Evolutionary conservation across 2,113 vertebrate species (phyloP).

Genomic region (Dinomys branickii): DNA sequence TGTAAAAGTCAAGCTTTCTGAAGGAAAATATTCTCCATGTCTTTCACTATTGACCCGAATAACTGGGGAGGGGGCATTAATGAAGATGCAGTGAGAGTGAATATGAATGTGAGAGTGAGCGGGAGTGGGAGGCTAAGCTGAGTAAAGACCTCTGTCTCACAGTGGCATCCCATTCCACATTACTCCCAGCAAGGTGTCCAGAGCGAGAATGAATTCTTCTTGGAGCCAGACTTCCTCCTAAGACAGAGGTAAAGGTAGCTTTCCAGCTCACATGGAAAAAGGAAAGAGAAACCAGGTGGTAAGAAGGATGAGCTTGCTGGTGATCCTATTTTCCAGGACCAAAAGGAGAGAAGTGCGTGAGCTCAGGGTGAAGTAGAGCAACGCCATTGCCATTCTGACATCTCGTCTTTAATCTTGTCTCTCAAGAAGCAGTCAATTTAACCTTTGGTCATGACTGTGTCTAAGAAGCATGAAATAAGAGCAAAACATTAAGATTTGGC

Average conservation of each 20-base stretch:
- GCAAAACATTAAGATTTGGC: conserved; percentile 49
- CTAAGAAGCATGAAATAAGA: conserved; percentile 53
- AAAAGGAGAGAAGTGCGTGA: conserved; percentile 40
- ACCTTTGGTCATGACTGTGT: conserved; percentile 67
- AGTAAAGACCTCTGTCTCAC: not conserved
- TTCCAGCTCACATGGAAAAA: conserved; percentile 48
- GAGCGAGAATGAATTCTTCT: not conserved
- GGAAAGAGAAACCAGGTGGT: not conserved
- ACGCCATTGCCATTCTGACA: conserved; percentile 47
- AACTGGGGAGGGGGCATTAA: not conserved
- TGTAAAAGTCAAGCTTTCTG: not conserved
- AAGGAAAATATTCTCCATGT: not conserved
- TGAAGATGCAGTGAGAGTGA: not conserved
- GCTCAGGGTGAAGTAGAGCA: conserved; percentile 42
- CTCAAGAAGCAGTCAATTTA: conserved; percentile 74
- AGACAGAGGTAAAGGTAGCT: conserved; percentile 33
- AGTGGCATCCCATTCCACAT: not conserved
- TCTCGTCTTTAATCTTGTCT: conserved; percentile 66
- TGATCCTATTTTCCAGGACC: conserved; percentile 62
- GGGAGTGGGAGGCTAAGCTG: not conserved
- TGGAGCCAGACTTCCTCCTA: not conserved
- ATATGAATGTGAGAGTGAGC: not conserved
- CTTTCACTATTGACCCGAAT: not conserved
- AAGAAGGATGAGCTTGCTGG: conserved; percentile 50
- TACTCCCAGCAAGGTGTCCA: not conserved